These are phyloP conservation scores for Colletes gigas DNA, from an alignment of 1,140 invertebrate species.

Conservation along the genomic window DNA sequence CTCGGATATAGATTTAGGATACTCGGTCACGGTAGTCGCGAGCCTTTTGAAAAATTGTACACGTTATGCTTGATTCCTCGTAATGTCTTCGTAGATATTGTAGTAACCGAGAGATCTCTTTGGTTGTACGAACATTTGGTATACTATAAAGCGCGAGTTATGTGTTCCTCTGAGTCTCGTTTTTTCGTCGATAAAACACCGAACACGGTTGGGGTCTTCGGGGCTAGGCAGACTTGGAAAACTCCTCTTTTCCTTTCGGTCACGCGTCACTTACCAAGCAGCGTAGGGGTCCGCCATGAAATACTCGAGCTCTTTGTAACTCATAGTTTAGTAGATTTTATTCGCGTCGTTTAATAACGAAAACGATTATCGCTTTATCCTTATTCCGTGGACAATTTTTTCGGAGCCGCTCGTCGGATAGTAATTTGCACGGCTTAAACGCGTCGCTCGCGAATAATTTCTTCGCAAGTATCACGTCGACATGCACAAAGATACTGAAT, in stretches of 20 bases:
- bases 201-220: conserved; percentile 1
- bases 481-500: no score
- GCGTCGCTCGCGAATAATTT: no score
- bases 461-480: no score
- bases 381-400: no score
- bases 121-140: background rate
- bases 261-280: conserved; percentile 36
- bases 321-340: conserved; percentile 17
- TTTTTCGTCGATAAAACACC: conserved; percentile 26
- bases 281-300: conserved; percentile 10
- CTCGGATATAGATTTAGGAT: background rate
- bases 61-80: no score
- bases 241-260: conserved; percentile 32
- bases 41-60: no score
- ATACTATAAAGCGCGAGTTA: conserved; percentile 29
- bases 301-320: conserved; percentile 26
- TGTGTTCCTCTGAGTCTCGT: conserved; percentile 21
- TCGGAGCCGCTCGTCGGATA: no score
- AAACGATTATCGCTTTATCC: conserved; percentile 11
- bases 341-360: conserved; percentile 27
- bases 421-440: no score
- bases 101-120: no score
- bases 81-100: no score
- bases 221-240: conserved; percentile 33
- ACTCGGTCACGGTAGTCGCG: no score